Evolutionary conservation across 2,888 invertebrate genomes (phyloP).

Genomic region (Zelleria hepariella): DNA sequence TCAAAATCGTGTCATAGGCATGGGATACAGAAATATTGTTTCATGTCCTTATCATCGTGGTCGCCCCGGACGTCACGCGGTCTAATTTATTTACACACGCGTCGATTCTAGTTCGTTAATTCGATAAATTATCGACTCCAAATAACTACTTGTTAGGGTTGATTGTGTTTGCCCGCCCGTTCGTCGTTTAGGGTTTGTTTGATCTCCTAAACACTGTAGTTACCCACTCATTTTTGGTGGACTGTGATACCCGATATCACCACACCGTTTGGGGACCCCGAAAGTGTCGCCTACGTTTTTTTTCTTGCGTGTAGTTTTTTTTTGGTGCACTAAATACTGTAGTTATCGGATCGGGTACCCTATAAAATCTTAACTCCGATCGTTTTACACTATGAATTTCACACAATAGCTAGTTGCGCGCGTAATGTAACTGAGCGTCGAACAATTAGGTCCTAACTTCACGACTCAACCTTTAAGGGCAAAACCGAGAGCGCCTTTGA

Average conservation of each 20-base stretch:
- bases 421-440: neutral
- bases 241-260: neutral
- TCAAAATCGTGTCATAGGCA: too few species aligned
- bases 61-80: neutral
- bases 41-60: neutral
- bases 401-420: neutral
- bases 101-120: conserved; percentile 2
- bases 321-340: too few species aligned
- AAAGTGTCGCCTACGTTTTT: too few species aligned
- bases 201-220: neutral
- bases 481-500: neutral
- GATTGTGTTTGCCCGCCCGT: neutral
- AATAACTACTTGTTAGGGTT: neutral
- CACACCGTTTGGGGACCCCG: too few species aligned
- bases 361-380: too few species aligned
- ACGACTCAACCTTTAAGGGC: conserved; percentile 6
- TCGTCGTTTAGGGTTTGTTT: neutral
- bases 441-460: conserved; percentile 11
- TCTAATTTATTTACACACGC: conserved; percentile 2
- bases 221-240: neutral
- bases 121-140: conserved; percentile 2
- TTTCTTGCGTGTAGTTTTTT: too few species aligned
- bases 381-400: neutral
- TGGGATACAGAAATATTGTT: too few species aligned
- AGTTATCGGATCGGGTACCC: too few species aligned